Conservation (phyloP, 2,113 vertebrate species). For the Tachycineta bicolor region DNA sequence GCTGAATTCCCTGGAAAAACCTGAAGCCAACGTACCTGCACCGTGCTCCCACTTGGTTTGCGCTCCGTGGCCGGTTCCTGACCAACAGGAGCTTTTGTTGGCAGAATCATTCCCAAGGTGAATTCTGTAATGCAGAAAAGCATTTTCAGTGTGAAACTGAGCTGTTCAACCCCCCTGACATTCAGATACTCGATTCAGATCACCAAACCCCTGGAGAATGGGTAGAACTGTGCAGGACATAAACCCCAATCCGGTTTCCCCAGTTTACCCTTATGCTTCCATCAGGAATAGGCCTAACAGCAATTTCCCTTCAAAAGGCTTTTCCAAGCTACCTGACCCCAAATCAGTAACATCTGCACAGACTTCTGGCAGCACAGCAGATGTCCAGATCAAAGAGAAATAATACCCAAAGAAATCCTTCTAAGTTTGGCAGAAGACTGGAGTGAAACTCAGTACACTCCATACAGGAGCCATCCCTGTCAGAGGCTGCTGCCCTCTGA, state of each 20-base stretch:
- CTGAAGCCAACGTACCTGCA: conserved; percentile 19
- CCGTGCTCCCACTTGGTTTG: not conserved
- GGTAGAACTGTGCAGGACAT: not conserved
- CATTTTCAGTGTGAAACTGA: not conserved
- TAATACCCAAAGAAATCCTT: not conserved
- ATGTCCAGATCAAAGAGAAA: not conserved
- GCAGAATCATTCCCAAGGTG: conserved; percentile 74
- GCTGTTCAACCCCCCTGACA: not conserved
- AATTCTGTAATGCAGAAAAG: conserved; percentile 63
- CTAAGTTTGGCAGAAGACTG: not conserved
- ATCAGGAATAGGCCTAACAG: not conserved
- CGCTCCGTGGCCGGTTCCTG: conserved; percentile 30
- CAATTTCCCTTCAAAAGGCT: not conserved
- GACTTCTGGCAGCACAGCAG: not conserved
- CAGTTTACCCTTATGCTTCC: accelerated
- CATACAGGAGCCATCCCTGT: not conserved
- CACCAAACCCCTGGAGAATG: not conserved
- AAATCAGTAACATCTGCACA: not conserved
- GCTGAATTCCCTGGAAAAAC: no score
- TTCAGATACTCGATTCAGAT: not conserved
- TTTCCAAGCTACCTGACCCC: not conserved
- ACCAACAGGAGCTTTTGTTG: conserved; percentile 47
- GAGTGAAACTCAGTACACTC: not conserved
- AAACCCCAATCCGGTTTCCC: not conserved
- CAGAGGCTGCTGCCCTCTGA: not conserved